These are phyloP conservation scores for Himalopsyche tibetana DNA, from an alignment of 2,888 invertebrate genomes.

Conservation along the genomic window DNA sequence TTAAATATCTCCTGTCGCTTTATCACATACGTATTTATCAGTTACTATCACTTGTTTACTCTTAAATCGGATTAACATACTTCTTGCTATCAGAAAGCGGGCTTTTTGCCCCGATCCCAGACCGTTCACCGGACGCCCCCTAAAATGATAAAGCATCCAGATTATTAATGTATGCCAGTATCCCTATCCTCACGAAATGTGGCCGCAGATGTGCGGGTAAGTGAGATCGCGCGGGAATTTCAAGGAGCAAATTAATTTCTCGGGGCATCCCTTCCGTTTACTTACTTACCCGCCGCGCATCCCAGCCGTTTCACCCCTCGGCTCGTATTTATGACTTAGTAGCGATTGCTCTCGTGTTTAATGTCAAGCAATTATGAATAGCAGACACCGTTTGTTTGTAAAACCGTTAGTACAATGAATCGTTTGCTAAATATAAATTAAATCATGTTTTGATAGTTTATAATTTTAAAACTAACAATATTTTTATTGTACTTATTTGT, in stretches of 20 bases:
- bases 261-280: slow-evolving; percentile 54
- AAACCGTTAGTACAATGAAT: background rate
- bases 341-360: slow-evolving; percentile 2
- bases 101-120: background rate
- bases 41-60: background rate
- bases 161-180: slow-evolving; percentile 34
- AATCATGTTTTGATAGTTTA: no score
- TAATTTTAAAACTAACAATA: no score
- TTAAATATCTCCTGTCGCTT: no score
- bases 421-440: no score
- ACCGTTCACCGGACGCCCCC: slow-evolving; percentile 27
- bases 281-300: slow-evolving; percentile 25
- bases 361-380: slow-evolving; percentile 11
- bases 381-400: background rate
- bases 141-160: slow-evolving; percentile 13
- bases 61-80: background rate
- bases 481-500: no score
- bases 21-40: background rate
- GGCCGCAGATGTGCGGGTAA: slow-evolving; percentile 34
- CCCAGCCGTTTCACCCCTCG: slow-evolving; percentile 45
- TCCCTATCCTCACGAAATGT: slow-evolving; percentile 21
- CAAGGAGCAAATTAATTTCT: slow-evolving; percentile 56
- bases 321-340: slow-evolving; percentile 20
- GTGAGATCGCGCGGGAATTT: slow-evolving; percentile 50
- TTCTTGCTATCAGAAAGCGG: background rate